These are phyloP conservation scores for Drosophila helvetica DNA, from an alignment of 2,888 invertebrate species.

Conservation along the genomic window DNA sequence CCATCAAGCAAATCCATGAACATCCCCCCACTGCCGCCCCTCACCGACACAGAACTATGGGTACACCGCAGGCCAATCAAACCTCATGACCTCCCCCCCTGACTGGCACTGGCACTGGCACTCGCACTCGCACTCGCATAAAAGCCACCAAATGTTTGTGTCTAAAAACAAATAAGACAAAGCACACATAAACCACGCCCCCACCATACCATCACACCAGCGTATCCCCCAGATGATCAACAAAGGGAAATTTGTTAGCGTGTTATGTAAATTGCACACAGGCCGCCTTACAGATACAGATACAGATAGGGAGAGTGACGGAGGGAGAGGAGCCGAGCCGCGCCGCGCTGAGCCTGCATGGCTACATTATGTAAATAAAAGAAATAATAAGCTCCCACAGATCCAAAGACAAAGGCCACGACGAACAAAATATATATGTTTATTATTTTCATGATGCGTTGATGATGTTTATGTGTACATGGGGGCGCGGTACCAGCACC, in stretches of 20 bases:
- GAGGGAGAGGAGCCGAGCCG: not conserved
- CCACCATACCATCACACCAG: conserved; percentile 31
- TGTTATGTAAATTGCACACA: conserved; percentile 77
- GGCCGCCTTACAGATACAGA: conserved; percentile 37
- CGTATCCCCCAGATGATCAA: conserved; percentile 57
- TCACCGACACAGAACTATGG: conserved; percentile 12
- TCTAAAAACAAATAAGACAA: conserved; percentile 72
- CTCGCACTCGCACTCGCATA: conserved; percentile 16
- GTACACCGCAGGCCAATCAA: conserved; percentile 67
- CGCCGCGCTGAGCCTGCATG: conserved; percentile 13
- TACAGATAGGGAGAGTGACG: conserved; percentile 32
- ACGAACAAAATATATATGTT: conserved; percentile 22
- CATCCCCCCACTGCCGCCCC: conserved; percentile 19
- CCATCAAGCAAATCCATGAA: conserved; percentile 67
- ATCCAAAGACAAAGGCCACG: conserved; percentile 27
- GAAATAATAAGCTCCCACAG: conserved; percentile 71
- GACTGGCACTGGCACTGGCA: conserved; percentile 2
- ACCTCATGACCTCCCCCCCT: conserved; percentile 49
- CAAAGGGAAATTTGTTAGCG: conserved; percentile 73
- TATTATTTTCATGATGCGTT: conserved; percentile 77
- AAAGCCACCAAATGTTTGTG: conserved; percentile 39
- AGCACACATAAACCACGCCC: conserved; percentile 70
- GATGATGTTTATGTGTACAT: conserved; percentile 69
- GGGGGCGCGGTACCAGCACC: not conserved
- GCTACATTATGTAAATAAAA: conserved; percentile 77